Evolutionary conservation across 2,797 vertebrate species (phyloP).

Genomic region (Varecia variegata): DNA sequence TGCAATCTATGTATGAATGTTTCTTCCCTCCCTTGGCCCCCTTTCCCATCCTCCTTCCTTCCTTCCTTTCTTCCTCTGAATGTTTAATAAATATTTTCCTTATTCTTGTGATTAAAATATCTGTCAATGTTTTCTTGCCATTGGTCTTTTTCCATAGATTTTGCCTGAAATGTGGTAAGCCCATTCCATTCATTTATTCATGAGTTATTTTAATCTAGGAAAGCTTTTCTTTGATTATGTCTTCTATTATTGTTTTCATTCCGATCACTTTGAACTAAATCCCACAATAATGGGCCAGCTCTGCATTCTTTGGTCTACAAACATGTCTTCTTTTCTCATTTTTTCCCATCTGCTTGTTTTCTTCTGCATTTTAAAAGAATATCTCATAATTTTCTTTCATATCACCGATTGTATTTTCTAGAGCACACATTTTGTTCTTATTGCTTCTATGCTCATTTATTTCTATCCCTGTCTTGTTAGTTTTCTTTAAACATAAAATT

Average conservation of each 20-base stretch:
- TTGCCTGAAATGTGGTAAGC: background rate
- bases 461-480: background rate
- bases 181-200: background rate
- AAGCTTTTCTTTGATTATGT: constrained; percentile 30
- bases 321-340: background rate
- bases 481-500: background rate
- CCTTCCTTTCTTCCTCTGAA: background rate
- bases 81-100: background rate
- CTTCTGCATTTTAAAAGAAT: background rate
- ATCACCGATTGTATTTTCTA: background rate
- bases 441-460: background rate
- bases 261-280: background rate
- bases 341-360: background rate
- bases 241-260: constrained; percentile 15
- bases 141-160: background rate
- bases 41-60: background rate
- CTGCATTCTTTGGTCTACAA: background rate
- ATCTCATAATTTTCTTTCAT: background rate
- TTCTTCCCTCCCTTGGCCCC: background rate
- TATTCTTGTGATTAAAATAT: constrained; percentile 12
- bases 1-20: background rate
- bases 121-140: background rate
- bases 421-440: background rate
- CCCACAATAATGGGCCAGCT: background rate
- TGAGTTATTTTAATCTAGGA: background rate